Evolutionary conservation across 1,140 invertebrate genomes (phyloP).

Genomic region (Pogonomyrmex californicus): DNA sequence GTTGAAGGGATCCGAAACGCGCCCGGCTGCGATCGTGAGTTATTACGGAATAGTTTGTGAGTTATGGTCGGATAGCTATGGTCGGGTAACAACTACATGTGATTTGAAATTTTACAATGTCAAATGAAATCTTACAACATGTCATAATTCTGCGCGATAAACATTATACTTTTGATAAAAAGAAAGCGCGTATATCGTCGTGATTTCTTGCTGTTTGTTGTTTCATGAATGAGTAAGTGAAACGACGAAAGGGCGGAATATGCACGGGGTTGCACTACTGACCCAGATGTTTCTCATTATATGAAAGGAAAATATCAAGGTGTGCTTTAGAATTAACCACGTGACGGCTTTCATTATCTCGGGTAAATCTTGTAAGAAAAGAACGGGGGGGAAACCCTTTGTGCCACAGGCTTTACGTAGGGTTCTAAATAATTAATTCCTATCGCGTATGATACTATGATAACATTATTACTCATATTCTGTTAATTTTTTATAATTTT

Average conservation of each 20-base stretch:
- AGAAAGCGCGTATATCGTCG: neutral
- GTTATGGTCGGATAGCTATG: slow-evolving; percentile 31
- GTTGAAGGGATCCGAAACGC: neutral
- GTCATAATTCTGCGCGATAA: slow-evolving; percentile 20
- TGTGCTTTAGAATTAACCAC: neutral
- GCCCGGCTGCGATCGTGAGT: slow-evolving; percentile 33
- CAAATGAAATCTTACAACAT: neutral
- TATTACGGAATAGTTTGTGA: slow-evolving; percentile 46
- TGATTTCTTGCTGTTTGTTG: neutral
- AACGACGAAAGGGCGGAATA: neutral
- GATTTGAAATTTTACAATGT: slow-evolving; percentile 52
- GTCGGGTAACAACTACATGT: slow-evolving; percentile 36
- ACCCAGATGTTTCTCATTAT: slow-evolving; percentile 12
- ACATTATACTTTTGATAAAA: neutral
- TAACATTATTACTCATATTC: neutral
- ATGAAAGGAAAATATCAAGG: neutral
- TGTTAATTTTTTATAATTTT: slow-evolving; percentile 11
- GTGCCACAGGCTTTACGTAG: slow-evolving; percentile 5
- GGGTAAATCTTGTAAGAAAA: slow-evolving; percentile 4
- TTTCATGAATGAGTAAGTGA: slow-evolving; percentile 1
- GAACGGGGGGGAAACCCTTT: neutral
- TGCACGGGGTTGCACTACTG: neutral
- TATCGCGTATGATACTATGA: slow-evolving; percentile 5
- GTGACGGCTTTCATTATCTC: neutral
- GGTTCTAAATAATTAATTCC: neutral